Evolutionary conservation across 2,888 invertebrate species (phyloP).

Genomic region (Synanthedon formicaeformis): DNA sequence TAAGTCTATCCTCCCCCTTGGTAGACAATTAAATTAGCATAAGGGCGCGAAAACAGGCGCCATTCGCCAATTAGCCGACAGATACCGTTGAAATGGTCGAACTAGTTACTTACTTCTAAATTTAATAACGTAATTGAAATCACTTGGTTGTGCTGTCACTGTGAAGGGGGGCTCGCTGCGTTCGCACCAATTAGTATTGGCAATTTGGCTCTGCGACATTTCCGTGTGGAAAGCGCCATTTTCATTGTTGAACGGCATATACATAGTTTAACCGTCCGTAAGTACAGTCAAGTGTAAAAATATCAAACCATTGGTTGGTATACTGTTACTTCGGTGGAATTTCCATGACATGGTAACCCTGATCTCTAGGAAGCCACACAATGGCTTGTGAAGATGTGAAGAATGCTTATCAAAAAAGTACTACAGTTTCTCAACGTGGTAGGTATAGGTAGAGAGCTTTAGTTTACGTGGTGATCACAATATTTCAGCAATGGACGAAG

Average conservation of each 20-base stretch:
- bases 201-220: slow-evolving; percentile 9
- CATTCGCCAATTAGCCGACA: slow-evolving; percentile 23
- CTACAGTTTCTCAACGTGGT: too few relatives aligned
- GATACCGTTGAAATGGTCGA: slow-evolving; percentile 10
- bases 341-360: too few relatives aligned
- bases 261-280: slow-evolving; percentile 8
- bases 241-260: slow-evolving; percentile 16
- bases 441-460: too few relatives aligned
- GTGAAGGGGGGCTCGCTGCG: slow-evolving; percentile 5
- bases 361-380: too few relatives aligned
- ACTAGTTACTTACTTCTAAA: slow-evolving; percentile 19
- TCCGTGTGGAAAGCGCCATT: slow-evolving; percentile 16
- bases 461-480: too few relatives aligned
- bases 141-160: slow-evolving; percentile 20
- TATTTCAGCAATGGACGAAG: too few relatives aligned
- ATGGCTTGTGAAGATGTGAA: too few relatives aligned
- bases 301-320: too few relatives aligned
- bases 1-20: slow-evolving; percentile 5
- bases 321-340: too few relatives aligned
- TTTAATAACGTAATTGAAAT: slow-evolving; percentile 55
- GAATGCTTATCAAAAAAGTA: too few relatives aligned
- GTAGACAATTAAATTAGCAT: slow-evolving; percentile 18
- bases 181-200: slow-evolving; percentile 2
- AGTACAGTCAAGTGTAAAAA: too few relatives aligned
- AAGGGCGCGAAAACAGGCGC: slow-evolving; percentile 17